Percentiles rank a stretch among this genome's conserved stretches.
Conservation (phyloP, 2,888 invertebrate genomes). For the Cheilosia variabilis region DNA sequence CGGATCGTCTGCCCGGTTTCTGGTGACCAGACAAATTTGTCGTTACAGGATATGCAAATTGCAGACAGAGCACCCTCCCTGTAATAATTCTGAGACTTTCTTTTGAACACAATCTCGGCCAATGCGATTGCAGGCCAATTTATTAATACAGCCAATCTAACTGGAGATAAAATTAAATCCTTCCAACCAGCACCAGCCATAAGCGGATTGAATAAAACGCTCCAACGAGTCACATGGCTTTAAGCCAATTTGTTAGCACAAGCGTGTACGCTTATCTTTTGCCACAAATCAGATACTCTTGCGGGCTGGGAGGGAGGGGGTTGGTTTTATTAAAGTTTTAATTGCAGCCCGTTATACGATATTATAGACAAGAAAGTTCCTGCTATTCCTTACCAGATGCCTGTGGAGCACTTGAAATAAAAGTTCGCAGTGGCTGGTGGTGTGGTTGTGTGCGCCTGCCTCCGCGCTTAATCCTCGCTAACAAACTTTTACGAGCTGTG, state of each 20-base stretch:
- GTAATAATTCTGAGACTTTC: background rate
- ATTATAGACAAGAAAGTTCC: slow-evolving; percentile 34
- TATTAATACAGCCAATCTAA: background rate
- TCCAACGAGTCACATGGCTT: slow-evolving; percentile 47
- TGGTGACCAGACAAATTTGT: background rate
- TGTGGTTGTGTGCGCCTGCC: slow-evolving; percentile 2
- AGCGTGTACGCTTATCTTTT: slow-evolving; percentile 63
- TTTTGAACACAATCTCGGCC: background rate
- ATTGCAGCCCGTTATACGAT: slow-evolving; percentile 56
- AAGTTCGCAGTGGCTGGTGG: slow-evolving; percentile 3
- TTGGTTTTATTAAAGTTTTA: slow-evolving; percentile 71
- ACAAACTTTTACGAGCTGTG: slow-evolving; percentile 69
- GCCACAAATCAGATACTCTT: slow-evolving; percentile 69
- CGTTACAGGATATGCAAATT: slow-evolving; percentile 26
- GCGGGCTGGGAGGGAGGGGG: slow-evolving; percentile 20
- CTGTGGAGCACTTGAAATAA: slow-evolving; percentile 34
- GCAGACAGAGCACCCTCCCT: background rate
- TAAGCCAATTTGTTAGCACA: slow-evolving; percentile 71
- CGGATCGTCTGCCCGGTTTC: background rate
- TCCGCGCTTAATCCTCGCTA: slow-evolving; percentile 52
- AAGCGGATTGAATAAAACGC: slow-evolving; percentile 65
- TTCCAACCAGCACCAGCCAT: slow-evolving; percentile 11
- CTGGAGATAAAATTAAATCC: slow-evolving; percentile 49
- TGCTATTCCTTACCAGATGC: slow-evolving; percentile 55
- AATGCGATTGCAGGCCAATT: slow-evolving; percentile 3